phyloP scores from a whole-genome alignment of 2,797 vertebrate genomes.

The Cyprinella venusta region DNA sequence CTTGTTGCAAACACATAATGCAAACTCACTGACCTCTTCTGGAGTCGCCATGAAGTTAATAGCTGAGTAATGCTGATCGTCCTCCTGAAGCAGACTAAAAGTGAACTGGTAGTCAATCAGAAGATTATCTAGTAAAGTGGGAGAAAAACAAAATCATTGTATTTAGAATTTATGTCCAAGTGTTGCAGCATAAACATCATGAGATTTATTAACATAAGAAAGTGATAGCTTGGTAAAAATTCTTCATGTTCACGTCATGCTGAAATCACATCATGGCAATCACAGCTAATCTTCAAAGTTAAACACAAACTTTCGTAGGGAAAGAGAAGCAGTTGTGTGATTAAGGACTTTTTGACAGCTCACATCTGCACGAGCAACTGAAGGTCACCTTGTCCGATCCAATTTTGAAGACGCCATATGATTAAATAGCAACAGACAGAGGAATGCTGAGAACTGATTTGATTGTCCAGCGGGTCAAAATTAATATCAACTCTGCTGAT shows the following conservation, averaged over 20 bases:
- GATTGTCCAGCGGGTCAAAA: constrained; percentile 34
- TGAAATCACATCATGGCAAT: constrained; percentile 16
- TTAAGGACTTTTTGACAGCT: constrained; percentile 34
- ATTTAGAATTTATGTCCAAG: neutral
- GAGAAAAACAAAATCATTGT: neutral
- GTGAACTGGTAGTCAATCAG: constrained; percentile 99
- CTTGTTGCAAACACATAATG: neutral
- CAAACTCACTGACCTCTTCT: constrained; percentile 83
- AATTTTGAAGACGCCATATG: constrained; percentile 28
- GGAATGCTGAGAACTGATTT: constrained; percentile 27
- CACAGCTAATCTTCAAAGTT: constrained; percentile 8
- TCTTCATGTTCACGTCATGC: neutral
- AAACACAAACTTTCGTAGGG: constrained; percentile 1
- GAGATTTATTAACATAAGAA: neutral
- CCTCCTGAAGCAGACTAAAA: constrained; percentile 95
- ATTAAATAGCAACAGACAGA: constrained; percentile 44
- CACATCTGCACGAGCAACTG: constrained; percentile 36
- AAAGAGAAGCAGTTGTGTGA: constrained; percentile 19
- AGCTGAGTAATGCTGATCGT: constrained; percentile 96
- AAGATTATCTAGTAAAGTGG: constrained; percentile 83
- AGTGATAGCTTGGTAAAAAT: neutral
- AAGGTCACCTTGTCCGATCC: constrained; percentile 49
- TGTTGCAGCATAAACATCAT: neutral
- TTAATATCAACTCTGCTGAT: constrained; percentile 29
- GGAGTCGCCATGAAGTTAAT: constrained; percentile 98